phyloP scores from a whole-genome alignment of 1,140 invertebrate genomes.

The Nebria ingens region DNA sequence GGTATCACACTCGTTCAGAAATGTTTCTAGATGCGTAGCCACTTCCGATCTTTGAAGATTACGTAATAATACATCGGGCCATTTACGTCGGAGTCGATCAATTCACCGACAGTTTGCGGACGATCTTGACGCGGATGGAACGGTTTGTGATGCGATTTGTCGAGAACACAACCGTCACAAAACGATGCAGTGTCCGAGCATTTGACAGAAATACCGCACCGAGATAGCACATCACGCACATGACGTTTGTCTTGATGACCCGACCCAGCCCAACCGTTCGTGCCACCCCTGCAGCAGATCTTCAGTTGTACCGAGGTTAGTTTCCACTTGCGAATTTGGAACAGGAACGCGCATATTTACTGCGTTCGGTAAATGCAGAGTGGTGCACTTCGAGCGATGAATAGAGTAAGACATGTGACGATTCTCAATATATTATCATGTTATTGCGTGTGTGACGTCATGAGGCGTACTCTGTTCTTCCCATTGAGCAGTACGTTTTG shows the following conservation, averaged over 20 bases:
- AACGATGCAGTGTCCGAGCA: slow-evolving; percentile 15
- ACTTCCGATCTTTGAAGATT: slow-evolving; percentile 28
- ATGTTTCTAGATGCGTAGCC: background rate
- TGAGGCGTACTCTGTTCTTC: too few species aligned
- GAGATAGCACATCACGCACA: slow-evolving; percentile 16
- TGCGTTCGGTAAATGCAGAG: too few species aligned
- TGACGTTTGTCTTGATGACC: slow-evolving; percentile 21
- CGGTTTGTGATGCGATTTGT: slow-evolving; percentile 16
- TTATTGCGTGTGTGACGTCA: too few species aligned
- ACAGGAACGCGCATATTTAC: too few species aligned
- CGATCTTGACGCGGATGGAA: slow-evolving; percentile 5
- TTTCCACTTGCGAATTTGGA: too few species aligned
- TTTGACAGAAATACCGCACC: slow-evolving; percentile 11
- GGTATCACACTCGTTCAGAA: background rate
- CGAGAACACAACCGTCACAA: slow-evolving; percentile 19
- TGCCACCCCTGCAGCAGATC: too few species aligned
- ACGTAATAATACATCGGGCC: slow-evolving; percentile 29
- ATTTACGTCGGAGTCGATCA: slow-evolving; percentile 22
- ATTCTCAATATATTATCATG: too few species aligned
- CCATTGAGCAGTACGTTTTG: too few species aligned
- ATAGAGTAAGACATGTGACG: too few species aligned
- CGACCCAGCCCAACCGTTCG: slow-evolving; percentile 17
- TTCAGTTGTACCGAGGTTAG: too few species aligned
- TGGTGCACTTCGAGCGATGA: too few species aligned
- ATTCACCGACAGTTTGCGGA: slow-evolving; percentile 11